A percentile compares a stretch with the other conserved stretches of the same genome.
These are phyloP conservation scores for Heliconius congener DNA, from an alignment of 1,140 invertebrate species.

Conservation along the genomic window DNA sequence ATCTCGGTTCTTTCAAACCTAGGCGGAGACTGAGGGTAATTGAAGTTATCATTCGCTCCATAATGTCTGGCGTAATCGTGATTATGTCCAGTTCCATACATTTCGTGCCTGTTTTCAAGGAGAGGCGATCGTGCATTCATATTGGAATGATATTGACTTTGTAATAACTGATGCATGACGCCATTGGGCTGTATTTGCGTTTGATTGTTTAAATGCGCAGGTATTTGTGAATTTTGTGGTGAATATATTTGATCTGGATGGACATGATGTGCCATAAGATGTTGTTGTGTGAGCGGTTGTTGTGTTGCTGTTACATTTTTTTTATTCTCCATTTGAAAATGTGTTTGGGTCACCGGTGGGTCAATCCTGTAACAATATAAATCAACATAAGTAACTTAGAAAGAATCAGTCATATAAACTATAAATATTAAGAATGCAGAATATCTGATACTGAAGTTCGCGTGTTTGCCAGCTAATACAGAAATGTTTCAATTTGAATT, in stretches of 20 bases:
- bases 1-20: constrained; percentile 64
- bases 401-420: neutral
- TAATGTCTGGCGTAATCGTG: constrained; percentile 75
- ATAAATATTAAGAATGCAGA: neutral
- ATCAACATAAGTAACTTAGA: neutral
- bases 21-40: constrained; percentile 70
- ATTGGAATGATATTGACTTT: constrained; percentile 75
- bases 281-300: constrained; percentile 78
- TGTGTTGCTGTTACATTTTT: constrained; percentile 82
- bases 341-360: constrained; percentile 84
- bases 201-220: constrained; percentile 75
- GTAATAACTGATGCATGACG: constrained; percentile 74
- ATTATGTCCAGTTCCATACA: constrained; percentile 77
- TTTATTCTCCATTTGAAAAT: constrained; percentile 86
- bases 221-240: constrained; percentile 66
- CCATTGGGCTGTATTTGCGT: constrained; percentile 79
- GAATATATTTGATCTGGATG: constrained; percentile 76
- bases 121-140: constrained; percentile 77
- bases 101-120: constrained; percentile 78
- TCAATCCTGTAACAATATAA: constrained; percentile 84
- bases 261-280: constrained; percentile 75
- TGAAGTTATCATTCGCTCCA: constrained; percentile 74
- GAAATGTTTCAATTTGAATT: constrained; percentile 52
- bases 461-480: constrained; percentile 44
- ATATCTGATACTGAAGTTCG: constrained; percentile 15